Base-by-base conservation (phyloP, 2,113 vertebrate species). In the Salvelinus sp. region DNA sequence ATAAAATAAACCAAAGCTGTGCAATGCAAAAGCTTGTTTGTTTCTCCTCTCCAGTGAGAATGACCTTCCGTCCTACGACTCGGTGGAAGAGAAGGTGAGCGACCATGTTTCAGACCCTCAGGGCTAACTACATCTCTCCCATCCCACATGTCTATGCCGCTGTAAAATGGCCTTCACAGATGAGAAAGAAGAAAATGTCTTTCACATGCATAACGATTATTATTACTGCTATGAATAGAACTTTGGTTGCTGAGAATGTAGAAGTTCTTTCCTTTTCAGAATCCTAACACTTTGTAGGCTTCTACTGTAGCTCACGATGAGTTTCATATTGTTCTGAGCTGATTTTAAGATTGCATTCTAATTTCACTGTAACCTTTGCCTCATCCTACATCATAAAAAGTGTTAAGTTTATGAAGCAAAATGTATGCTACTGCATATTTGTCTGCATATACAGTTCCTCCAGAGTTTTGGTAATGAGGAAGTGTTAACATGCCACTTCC, bases 51-150 rank as follows among this genome's bases (percentile, higher is more conserved):
- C 72, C 83, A 95, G 94, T 81, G 79, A 88, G 77, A 78, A 85
- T 58, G 93, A 93, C 75, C 93, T 95, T 71, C 93, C 93, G 48
- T 87, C 89, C 66, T 91, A 85, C 73, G 92, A 94, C 85, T 83
- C 89, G 0, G 69, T 90, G 82, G 93, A 94, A 86, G 91, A 92
- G 81, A 93, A 91, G 91, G 94, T 94, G 83, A 91, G 88, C 65
- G 22, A 44, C 16, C 50, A 63, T 16, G 20, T 28, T 20, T 4
- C 18, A 22, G 30, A 25, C 5, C 60, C 9, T 25, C 47, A 13
- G 28, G 64, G 64, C 12, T 28, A 2, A 16, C 27, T 28, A 18
- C 25, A 18, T 14, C 2, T 27, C 25, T 28, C 50, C 38, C 38
- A 2, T 44, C 38, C 2, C 38, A 44, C 38, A 1, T 2, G 38